Conservation (phyloP, 1,140 invertebrate genomes). For the Megalonaias nervosa region DNA sequence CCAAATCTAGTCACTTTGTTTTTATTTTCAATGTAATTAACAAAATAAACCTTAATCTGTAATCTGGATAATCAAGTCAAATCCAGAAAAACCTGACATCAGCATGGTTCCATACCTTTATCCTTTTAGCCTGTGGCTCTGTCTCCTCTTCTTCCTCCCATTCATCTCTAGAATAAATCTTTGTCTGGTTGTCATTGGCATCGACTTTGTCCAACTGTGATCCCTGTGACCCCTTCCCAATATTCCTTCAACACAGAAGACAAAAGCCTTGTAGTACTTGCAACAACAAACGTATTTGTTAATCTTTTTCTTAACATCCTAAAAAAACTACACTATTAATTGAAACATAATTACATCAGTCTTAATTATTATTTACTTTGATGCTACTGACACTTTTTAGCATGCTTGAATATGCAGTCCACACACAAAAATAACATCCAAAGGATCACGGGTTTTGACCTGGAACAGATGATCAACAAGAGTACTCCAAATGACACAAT, state of each 20-base stretch:
- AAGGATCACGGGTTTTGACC: too few species aligned
- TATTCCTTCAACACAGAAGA: slow-evolving; percentile 74
- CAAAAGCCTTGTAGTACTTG: too few species aligned
- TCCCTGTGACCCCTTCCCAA: slow-evolving; percentile 78
- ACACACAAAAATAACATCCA: too few species aligned
- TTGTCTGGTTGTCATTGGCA: slow-evolving; percentile 72
- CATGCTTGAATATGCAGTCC: background rate
- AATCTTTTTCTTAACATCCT: background rate
- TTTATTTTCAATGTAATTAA: too few species aligned
- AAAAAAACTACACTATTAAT: background rate
- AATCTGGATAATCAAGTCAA: too few species aligned
- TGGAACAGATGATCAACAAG: too few species aligned
- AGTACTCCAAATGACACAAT: too few species aligned
- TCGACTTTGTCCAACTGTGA: slow-evolving; percentile 75
- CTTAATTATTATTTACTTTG: background rate
- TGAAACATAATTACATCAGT: background rate
- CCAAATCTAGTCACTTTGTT: too few species aligned
- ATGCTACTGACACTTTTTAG: background rate
- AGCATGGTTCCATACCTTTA: slow-evolving; percentile 65
- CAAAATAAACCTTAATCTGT: too few species aligned
- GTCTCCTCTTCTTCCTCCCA: slow-evolving; percentile 96
- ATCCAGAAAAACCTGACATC: too few species aligned
- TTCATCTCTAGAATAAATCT: slow-evolving; percentile 21
- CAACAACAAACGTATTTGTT: background rate
- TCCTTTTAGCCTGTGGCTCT: slow-evolving; percentile 87